Conservation (phyloP, 2,797 vertebrate species). For the Sebastes matsubarae region DNA sequence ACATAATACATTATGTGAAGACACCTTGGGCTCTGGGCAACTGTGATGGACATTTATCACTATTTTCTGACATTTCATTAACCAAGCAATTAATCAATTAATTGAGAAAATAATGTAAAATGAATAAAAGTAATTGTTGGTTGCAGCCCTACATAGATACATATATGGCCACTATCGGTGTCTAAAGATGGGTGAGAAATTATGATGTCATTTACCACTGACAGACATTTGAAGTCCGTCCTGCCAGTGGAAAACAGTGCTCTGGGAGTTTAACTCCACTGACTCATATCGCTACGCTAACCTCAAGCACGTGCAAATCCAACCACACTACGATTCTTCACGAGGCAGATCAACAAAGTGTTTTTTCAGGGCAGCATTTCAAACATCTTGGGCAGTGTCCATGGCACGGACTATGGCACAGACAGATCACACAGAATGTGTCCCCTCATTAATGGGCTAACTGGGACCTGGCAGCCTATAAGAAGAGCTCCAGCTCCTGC, state of each 20-base stretch:
- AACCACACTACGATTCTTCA: constrained; percentile 73
- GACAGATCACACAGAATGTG: constrained; percentile 76
- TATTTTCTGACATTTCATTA: neutral
- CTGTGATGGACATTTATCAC: neutral
- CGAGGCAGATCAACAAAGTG: constrained; percentile 66
- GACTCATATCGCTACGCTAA: constrained; percentile 61
- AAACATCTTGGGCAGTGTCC: constrained; percentile 79
- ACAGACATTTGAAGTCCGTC: constrained; percentile 51
- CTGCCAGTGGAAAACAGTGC: constrained; percentile 61
- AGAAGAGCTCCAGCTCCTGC: constrained; percentile 51
- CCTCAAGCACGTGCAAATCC: constrained; percentile 75
- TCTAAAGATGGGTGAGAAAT: constrained; percentile 23
- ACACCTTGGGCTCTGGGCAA: neutral
- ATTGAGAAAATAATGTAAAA: neutral
- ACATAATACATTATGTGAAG: neutral
- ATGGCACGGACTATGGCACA: constrained; percentile 74
- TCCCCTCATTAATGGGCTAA: constrained; percentile 78
- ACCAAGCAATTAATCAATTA: neutral
- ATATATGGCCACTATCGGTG: neutral
- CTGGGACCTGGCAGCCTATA: constrained; percentile 64
- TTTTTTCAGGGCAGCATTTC: constrained; percentile 65
- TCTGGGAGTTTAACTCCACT: constrained; percentile 43
- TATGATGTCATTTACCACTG: constrained; percentile 48
- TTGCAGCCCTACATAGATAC: neutral
- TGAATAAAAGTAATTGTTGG: neutral